Percentiles rank a stretch among this genome's conserved stretches.
Conservation (phyloP, 1,140 invertebrate species). For the Hylaeus anthracinus region DNA sequence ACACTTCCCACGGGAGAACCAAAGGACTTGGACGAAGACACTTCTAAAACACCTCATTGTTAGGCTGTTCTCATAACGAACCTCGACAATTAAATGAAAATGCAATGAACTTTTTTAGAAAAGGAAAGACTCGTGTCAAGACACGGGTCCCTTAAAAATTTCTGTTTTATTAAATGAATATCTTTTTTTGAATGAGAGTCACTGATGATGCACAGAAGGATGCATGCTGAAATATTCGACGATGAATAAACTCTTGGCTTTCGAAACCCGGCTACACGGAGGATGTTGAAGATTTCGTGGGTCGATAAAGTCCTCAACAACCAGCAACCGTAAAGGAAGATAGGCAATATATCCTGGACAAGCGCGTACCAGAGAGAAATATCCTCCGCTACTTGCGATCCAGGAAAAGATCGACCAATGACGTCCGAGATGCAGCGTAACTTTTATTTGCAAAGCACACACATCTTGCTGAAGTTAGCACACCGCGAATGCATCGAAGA, state of each 20-base stretch:
- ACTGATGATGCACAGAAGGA: constrained; percentile 8
- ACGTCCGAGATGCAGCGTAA: not conserved
- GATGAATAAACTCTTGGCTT: constrained; percentile 32
- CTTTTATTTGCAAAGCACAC: too few species aligned
- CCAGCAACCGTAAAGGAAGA: constrained; percentile 22
- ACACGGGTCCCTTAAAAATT: too few species aligned
- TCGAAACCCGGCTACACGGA: constrained; percentile 26
- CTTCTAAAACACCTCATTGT: too few species aligned
- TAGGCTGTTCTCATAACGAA: too few species aligned
- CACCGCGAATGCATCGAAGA: too few species aligned
- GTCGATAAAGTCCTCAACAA: constrained; percentile 16
- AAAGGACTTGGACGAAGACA: not conserved
- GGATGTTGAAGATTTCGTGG: constrained; percentile 43
- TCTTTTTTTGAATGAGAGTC: too few species aligned
- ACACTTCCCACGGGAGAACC: not conserved
- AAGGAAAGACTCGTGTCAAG: too few species aligned
- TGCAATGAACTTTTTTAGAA: too few species aligned
- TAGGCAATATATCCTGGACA: not conserved
- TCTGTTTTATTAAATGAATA: too few species aligned
- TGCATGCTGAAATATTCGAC: constrained; percentile 24
- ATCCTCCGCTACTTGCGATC: not conserved
- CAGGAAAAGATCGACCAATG: not conserved
- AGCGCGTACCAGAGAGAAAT: not conserved
- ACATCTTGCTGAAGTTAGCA: too few species aligned
- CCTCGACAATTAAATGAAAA: too few species aligned